These are phyloP conservation scores for Podarcis muralis DNA, from an alignment of 2,113 vertebrate species.

Conservation along the genomic window DNA sequence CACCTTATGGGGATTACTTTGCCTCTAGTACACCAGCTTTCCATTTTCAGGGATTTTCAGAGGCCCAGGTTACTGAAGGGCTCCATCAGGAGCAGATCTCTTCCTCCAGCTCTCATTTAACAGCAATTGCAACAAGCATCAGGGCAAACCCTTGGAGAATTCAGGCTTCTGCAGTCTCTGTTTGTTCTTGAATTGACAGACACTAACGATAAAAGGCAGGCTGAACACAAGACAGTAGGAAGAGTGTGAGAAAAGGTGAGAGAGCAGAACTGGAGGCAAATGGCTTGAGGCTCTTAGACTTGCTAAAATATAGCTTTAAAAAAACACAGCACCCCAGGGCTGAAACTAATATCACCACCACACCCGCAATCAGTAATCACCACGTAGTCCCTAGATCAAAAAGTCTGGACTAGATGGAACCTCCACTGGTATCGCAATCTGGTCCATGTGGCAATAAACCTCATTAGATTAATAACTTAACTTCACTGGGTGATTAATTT, in stretches of 20 bases:
- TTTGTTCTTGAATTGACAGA: conserved; percentile 40
- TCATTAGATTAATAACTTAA: conserved; percentile 23
- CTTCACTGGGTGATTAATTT: neutral
- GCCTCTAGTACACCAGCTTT: neutral
- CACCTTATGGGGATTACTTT: neutral
- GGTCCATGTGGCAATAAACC: conserved; percentile 68
- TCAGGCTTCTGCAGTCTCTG: conserved; percentile 30
- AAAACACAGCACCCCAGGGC: conserved; percentile 18
- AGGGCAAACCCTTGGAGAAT: conserved; percentile 10
- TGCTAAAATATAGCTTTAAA: conserved; percentile 36
- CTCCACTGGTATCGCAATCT: conserved; percentile 65
- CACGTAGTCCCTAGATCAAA: conserved; percentile 65
- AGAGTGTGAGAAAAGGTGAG: conserved; percentile 69
- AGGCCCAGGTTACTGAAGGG: conserved; percentile 26
- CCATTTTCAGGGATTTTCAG: neutral
- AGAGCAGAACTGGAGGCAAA: conserved; percentile 60
- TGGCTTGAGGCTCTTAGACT: conserved; percentile 72
- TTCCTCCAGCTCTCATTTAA: neutral
- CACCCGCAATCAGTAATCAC: conserved; percentile 68
- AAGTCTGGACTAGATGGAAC: conserved; percentile 53
- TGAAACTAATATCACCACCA: conserved; percentile 63
- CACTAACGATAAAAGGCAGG: conserved; percentile 43
- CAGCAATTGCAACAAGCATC: conserved; percentile 1
- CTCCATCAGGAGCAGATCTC: conserved; percentile 39
- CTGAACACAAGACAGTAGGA: conserved; percentile 46